phyloP scores from a whole-genome alignment of 2,797 vertebrate species.

The Heliangelus exortis region DNA sequence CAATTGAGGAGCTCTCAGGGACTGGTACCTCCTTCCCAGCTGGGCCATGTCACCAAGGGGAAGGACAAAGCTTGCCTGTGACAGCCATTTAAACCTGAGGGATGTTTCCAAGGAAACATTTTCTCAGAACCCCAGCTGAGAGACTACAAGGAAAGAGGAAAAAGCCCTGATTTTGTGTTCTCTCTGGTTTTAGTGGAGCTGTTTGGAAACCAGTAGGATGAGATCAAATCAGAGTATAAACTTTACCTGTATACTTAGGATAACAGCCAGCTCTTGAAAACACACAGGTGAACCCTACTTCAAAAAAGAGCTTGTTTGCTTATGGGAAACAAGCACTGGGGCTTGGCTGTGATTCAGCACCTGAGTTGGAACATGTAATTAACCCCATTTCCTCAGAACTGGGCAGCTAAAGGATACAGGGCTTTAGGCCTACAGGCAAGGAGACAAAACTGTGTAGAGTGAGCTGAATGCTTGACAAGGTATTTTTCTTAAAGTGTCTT shows the following conservation, averaged over 20 bases:
- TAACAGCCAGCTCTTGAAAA: background rate
- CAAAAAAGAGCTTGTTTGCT: background rate
- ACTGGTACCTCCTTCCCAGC: background rate
- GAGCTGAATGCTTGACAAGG: background rate
- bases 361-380: background rate
- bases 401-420: background rate
- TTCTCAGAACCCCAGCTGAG: background rate
- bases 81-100: background rate
- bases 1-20: accelerated
- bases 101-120: background rate
- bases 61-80: background rate
- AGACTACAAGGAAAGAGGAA: background rate
- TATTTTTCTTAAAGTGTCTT: background rate
- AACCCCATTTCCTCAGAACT: background rate
- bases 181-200: background rate
- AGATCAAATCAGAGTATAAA: background rate
- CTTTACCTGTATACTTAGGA: background rate
- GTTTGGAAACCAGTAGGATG: background rate
- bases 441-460: background rate
- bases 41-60: background rate
- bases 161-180: background rate
- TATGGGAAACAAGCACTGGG: background rate
- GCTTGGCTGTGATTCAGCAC: background rate
- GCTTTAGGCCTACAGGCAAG: background rate
- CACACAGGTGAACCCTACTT: background rate